Conservation (phyloP, 2,888 invertebrate genomes). For the Dasypogon diadema region DNA sequence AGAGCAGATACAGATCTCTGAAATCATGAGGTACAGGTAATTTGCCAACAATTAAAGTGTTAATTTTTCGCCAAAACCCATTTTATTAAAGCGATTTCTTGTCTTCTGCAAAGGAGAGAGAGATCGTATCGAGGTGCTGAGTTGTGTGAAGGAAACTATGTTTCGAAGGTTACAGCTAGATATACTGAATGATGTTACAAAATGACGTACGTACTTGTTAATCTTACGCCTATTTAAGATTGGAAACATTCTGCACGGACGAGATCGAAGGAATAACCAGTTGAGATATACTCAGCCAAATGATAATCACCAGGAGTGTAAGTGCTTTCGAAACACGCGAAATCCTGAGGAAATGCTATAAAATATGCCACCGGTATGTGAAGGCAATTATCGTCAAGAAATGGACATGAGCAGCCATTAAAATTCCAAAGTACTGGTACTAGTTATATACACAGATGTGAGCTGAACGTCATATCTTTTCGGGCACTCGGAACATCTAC, state of each 20-base stretch:
- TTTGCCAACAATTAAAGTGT: constrained; percentile 41
- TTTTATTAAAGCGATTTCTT: constrained; percentile 1
- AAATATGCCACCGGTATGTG: constrained; percentile 34
- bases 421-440: constrained; percentile 17
- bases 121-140: neutral
- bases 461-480: neutral
- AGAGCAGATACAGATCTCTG: constrained; percentile 17
- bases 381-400: constrained; percentile 42
- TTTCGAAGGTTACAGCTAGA: too few relatives aligned
- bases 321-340: constrained; percentile 20
- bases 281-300: constrained; percentile 5
- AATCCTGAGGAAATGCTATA: constrained; percentile 16
- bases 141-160: neutral
- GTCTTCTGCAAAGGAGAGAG: neutral
- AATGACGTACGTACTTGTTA: neutral
- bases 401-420: constrained; percentile 34
- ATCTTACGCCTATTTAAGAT: constrained; percentile 1
- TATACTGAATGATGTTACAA: too few relatives aligned
- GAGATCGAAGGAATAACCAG: neutral
- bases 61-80: constrained; percentile 8
- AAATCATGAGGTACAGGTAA: neutral
- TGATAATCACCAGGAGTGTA: constrained; percentile 10
- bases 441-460: constrained; percentile 4
- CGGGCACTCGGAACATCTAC: neutral
- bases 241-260: neutral